phyloP scores from a whole-genome alignment of 53 echinoderm and acorn worm genomes.

The Mesocentrotus franciscanus region DNA sequence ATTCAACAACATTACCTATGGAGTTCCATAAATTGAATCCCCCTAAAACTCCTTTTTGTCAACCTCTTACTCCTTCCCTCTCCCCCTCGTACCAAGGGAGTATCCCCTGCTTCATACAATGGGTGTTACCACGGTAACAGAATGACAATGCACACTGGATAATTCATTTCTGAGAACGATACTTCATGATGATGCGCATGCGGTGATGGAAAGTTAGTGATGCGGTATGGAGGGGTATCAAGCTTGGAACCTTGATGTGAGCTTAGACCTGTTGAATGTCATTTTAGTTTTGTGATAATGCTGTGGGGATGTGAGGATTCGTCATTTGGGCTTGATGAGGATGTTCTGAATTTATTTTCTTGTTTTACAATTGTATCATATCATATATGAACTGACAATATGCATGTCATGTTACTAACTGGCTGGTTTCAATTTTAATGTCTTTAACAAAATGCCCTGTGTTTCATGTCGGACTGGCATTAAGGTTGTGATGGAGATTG shows the following conservation, averaged over 20 bases:
- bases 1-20: background rate
- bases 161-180: constrained; percentile 50
- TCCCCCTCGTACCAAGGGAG: constrained; percentile 19
- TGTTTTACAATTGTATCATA: no score
- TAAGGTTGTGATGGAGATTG: background rate
- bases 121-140: background rate
- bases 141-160: constrained; percentile 27
- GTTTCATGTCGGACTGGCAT: background rate
- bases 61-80: background rate
- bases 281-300: background rate
- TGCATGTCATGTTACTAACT: background rate
- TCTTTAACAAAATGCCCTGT: background rate
- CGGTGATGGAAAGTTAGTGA: background rate
- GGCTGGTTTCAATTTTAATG: background rate
- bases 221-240: background rate
- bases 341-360: background rate
- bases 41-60: background rate
- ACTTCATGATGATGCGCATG: constrained; percentile 1
- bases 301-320: background rate
- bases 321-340: background rate
- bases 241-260: background rate
- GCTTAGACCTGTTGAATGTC: background rate
- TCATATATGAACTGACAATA: background rate
- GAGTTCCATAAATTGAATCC: background rate
- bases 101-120: constrained; percentile 3